Percentiles rank a stretch among this genome's conserved stretches.
phyloP scores from a whole-genome alignment of 2,797 vertebrate species.

The Acrocephalus scirpaceus region DNA sequence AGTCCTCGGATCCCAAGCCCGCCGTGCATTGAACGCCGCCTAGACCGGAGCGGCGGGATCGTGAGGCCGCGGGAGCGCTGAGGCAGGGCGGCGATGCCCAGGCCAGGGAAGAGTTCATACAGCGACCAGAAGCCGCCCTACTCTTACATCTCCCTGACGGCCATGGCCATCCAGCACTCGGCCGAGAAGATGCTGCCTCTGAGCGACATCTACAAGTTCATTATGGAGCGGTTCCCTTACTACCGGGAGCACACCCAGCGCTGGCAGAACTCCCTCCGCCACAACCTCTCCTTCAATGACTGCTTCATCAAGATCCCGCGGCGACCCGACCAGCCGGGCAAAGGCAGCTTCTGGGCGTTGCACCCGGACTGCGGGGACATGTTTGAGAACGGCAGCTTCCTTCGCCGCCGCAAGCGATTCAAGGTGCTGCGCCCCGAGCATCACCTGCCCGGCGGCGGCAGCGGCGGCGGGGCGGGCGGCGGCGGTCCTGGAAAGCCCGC shows the following conservation, averaged over 20 bases:
- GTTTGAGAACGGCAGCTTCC: slow-evolving; percentile 85
- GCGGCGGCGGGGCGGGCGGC: not conserved
- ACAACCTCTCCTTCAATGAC: slow-evolving; percentile 99
- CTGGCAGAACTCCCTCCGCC: slow-evolving; percentile 97
- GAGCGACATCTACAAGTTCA: slow-evolving; percentile 99
- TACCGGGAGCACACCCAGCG: slow-evolving; percentile 96
- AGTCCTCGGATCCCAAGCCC: slow-evolving; percentile 85
- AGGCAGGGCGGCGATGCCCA: slow-evolving; percentile 82
- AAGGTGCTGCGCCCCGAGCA: slow-evolving; percentile 81
- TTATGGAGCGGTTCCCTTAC: slow-evolving; percentile 97
- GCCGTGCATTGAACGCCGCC: not conserved
- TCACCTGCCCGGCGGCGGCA: slow-evolving; percentile 54
- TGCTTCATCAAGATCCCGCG: slow-evolving; percentile 99
- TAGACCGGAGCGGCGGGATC: not conserved
- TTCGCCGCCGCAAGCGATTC: slow-evolving; percentile 90
- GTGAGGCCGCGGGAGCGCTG: not conserved
- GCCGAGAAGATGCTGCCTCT: slow-evolving; percentile 98
- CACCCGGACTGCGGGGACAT: slow-evolving; percentile 96
- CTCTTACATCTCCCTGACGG: slow-evolving; percentile 96
- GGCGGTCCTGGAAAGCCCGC: slow-evolving; percentile 68
- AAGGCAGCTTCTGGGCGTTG: slow-evolving; percentile 98
- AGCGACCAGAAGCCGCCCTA: slow-evolving; percentile 98
- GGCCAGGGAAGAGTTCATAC: slow-evolving; percentile 97
- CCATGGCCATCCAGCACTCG: slow-evolving; percentile 97
- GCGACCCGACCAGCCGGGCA: slow-evolving; percentile 96